These are phyloP conservation scores for Heliconius charithonia DNA, from an alignment of 2,888 invertebrate species.

Conservation along the genomic window DNA sequence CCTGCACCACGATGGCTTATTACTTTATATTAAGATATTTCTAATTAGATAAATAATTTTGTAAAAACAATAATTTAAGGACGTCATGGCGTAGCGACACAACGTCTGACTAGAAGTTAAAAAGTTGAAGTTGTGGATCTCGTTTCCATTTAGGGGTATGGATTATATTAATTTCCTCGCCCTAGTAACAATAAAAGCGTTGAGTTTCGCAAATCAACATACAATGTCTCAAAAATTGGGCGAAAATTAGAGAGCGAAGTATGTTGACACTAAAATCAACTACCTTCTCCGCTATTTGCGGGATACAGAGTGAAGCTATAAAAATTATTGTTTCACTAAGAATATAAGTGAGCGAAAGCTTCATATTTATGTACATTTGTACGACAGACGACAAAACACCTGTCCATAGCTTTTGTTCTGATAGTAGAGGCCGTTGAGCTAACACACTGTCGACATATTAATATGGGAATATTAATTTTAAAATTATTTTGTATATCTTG, in stretches of 20 bases:
- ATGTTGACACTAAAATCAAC: neutral
- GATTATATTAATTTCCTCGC: no score
- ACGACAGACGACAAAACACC: constrained; percentile 3
- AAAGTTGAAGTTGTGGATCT: neutral
- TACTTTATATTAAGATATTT: no score
- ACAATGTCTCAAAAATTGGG: neutral
- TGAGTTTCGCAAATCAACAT: neutral
- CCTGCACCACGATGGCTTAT: no score
- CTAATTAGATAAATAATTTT: no score
- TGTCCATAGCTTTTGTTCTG: constrained; percentile 3
- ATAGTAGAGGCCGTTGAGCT: constrained; percentile 5
- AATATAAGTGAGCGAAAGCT: constrained; percentile 13
- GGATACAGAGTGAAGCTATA: neutral
- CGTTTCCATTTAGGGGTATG: neutral
- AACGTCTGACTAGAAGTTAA: neutral
- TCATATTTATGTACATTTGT: constrained; percentile 5
- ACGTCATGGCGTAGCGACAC: no score
- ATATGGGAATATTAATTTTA: neutral
- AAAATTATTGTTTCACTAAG: neutral
- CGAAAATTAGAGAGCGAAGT: neutral
- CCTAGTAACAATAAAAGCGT: neutral
- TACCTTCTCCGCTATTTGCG: neutral
- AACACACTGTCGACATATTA: neutral
- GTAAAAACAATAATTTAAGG: no score
- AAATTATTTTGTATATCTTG: neutral